Conservation (phyloP, 2,888 invertebrate species). For the Sthenelais limicola region DNA sequence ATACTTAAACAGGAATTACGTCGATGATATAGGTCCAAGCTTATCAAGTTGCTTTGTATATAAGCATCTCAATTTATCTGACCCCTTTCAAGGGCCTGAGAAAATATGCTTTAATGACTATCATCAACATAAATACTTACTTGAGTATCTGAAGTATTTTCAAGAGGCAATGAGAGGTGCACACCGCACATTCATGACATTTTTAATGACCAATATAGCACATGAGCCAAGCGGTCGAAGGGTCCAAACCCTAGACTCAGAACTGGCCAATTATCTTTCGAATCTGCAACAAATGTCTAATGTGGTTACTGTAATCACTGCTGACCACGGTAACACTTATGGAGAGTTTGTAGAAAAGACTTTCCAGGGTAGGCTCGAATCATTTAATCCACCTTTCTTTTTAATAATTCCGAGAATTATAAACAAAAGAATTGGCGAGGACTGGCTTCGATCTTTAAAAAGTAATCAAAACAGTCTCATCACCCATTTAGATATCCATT, state of each 20-base stretch:
- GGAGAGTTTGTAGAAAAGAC: background rate
- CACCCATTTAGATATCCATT: background rate
- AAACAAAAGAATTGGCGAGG: too few relatives aligned
- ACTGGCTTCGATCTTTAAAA: background rate
- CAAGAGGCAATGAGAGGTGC: background rate
- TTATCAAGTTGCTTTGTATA: background rate
- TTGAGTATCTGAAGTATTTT: background rate
- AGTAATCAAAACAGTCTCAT: background rate
- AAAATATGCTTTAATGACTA: background rate
- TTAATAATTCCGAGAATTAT: background rate
- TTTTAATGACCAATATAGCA: background rate
- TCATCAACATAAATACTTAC: background rate
- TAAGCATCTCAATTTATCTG: background rate
- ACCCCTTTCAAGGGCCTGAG: constrained; percentile 7
- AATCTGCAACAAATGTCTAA: background rate
- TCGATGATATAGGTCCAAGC: background rate
- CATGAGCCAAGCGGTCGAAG: constrained; percentile 4
- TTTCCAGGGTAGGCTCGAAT: background rate
- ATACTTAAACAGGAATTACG: background rate
- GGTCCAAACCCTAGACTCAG: background rate
- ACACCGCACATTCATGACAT: background rate
- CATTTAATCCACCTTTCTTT: constrained; percentile 3
- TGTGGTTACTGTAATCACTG: background rate
- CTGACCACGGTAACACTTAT: constrained; percentile 10
- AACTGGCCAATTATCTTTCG: background rate